Base-by-base conservation (phyloP, 2,797 vertebrate species). In the Hydrocynus forskahlii region DNA sequence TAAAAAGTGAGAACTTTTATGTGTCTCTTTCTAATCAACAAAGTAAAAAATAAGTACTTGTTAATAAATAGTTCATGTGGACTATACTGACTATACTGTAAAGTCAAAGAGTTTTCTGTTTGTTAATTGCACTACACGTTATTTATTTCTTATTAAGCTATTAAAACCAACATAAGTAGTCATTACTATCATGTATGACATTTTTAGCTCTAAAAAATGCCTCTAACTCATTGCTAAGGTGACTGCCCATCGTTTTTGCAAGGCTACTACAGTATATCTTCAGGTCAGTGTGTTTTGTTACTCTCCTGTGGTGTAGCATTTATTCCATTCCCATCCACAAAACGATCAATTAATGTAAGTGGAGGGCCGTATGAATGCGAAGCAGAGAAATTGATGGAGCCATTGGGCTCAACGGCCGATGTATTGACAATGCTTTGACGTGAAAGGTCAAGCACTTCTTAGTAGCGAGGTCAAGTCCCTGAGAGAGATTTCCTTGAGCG, bases 401-500 rank as follows among this genome's bases (percentile, higher is more conserved):
- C 55, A 76, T 84, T 29, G 74, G 77, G 74, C 73, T 81, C 43
- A 66, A 21, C 48, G 59, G 57, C 66, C 63, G 45, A 68, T 38
- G 29, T 83, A 74, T 84, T 62, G 76, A 81, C 60, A 25, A 76
- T 35, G 55, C 73, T 83, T 70, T 81, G 59, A 76, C 63, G 81
- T 78, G 35, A 82, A 84, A 78, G 80, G 80, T 87, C 84, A 87
- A 87, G 74, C 40, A 79, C 80, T 67, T 78, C 76, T 72, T 85
- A 69, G 76, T 63, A 63, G 59, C 52, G 70, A 87, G 81, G 80
- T 74, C 78, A 83, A 80, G 75, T 74, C 73, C 69, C 57, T 80
- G 68, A 84, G 48, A 73, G 62, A 83, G 74, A 52, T 48, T 57
- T 69, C n/a, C 79, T 50, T 67, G 55, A 66, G 35, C 29, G 40